These are phyloP conservation scores for Drosophila lacicola DNA, from an alignment of 2,888 invertebrate species.

Conservation along the genomic window DNA sequence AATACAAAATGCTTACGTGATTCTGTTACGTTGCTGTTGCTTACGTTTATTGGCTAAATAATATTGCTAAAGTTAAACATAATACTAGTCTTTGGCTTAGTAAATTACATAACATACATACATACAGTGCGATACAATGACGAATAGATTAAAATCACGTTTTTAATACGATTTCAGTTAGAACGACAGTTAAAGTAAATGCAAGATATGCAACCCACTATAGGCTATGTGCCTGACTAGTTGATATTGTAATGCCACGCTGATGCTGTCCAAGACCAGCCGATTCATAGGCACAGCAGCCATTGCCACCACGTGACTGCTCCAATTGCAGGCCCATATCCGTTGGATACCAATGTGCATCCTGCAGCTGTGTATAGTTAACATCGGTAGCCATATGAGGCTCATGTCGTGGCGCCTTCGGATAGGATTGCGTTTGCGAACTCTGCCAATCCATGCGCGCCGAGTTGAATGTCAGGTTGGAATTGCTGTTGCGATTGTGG, in stretches of 20 bases:
- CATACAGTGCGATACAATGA: constrained; percentile 1
- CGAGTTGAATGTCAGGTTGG: constrained; percentile 49
- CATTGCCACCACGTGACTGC: constrained; percentile 28
- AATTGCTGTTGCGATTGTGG: constrained; percentile 34
- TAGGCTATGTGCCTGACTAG: constrained; percentile 64
- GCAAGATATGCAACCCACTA: constrained; percentile 24
- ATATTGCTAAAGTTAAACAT: constrained; percentile 26
- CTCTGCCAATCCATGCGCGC: constrained; percentile 68
- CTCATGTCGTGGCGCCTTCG: constrained; percentile 55
- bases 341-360: constrained; percentile 62
- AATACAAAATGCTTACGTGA: neutral
- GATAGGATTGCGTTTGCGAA: constrained; percentile 52
- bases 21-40: neutral
- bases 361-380: constrained; percentile 55
- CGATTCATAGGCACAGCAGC: constrained; percentile 66
- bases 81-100: constrained; percentile 69
- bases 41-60: constrained; percentile 42
- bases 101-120: constrained; percentile 46
- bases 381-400: constrained; percentile 33
- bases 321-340: constrained; percentile 64
- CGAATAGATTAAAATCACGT: constrained; percentile 47
- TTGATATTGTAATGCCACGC: constrained; percentile 56
- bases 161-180: constrained; percentile 62
- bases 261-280: constrained; percentile 58
- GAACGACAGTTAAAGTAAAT: constrained; percentile 7